These are phyloP conservation scores for Carollia perspicillata DNA, from an alignment of 2,113 vertebrate genomes.

Conservation along the genomic window DNA sequence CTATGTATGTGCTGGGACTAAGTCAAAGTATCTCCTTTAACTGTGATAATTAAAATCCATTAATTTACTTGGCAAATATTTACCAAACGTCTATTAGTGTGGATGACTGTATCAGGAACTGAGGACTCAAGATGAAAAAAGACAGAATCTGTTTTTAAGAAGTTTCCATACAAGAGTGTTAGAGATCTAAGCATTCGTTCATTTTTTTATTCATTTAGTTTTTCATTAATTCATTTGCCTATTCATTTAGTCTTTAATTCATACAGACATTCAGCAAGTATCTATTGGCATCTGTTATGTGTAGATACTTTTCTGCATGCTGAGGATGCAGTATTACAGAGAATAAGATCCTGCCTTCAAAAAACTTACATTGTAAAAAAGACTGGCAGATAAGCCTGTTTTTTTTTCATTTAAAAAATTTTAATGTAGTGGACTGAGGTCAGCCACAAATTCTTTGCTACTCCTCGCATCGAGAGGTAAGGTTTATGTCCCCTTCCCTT, in stretches of 20 bases:
- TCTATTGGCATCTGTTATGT: not conserved
- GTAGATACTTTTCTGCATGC: not conserved
- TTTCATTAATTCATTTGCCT: not conserved
- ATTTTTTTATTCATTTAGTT: not conserved
- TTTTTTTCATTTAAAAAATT: not conserved
- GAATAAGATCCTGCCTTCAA: not conserved
- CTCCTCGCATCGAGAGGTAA: not conserved
- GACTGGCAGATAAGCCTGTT: not conserved
- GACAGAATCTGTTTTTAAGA: not conserved
- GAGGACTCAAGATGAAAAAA: not conserved
- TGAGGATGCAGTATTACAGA: not conserved
- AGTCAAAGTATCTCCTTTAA: not conserved
- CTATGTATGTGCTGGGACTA: not conserved
- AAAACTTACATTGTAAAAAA: not conserved
- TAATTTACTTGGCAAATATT: slow-evolving; percentile 44
- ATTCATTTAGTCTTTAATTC: not conserved
- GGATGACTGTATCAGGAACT: not conserved
- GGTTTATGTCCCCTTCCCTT: not conserved
- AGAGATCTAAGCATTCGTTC: not conserved
- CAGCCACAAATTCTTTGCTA: not conserved
- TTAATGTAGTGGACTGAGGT: not conserved
- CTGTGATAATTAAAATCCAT: slow-evolving; percentile 32
- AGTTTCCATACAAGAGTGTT: not conserved
- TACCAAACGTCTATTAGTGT: not conserved
- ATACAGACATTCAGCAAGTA: not conserved